Conservation (phyloP, 2,113 vertebrate species). For the Amphilophus citrinellus region DNA sequence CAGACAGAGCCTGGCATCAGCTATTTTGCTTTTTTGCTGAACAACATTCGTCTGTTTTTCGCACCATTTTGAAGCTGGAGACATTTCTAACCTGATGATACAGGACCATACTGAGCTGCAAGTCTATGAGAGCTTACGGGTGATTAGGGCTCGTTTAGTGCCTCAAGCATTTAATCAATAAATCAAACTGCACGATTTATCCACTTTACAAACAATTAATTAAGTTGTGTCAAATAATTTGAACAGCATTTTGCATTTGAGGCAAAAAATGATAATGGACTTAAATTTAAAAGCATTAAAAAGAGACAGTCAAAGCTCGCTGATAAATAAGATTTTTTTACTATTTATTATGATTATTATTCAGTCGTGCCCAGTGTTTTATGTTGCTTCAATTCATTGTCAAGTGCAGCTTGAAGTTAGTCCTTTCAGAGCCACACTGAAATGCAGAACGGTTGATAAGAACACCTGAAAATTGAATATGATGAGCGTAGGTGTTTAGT, state of each 20-base stretch:
- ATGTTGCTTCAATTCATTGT: background rate
- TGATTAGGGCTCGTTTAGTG: background rate
- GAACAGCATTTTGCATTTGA: background rate
- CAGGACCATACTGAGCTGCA: background rate
- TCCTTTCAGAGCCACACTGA: background rate
- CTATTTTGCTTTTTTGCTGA: background rate
- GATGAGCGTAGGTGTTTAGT: background rate
- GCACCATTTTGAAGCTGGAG: background rate
- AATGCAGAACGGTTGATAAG: conserved; percentile 4
- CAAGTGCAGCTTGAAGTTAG: background rate
- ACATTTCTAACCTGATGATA: background rate
- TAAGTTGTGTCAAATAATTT: background rate
- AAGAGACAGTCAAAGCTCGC: background rate
- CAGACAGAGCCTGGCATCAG: background rate
- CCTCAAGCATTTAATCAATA: background rate
- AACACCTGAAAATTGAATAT: conserved; percentile 13
- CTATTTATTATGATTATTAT: background rate
- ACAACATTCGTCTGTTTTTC: background rate
- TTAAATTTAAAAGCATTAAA: background rate
- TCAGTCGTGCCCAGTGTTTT: background rate
- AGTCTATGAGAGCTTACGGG: background rate
- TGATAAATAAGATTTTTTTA: background rate
- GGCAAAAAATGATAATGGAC: background rate
- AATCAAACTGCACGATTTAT: background rate
- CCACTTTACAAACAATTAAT: background rate